These are phyloP conservation scores for Dufourea novaeangliae DNA, from an alignment of 1,140 invertebrate species.

Conservation along the genomic window DNA sequence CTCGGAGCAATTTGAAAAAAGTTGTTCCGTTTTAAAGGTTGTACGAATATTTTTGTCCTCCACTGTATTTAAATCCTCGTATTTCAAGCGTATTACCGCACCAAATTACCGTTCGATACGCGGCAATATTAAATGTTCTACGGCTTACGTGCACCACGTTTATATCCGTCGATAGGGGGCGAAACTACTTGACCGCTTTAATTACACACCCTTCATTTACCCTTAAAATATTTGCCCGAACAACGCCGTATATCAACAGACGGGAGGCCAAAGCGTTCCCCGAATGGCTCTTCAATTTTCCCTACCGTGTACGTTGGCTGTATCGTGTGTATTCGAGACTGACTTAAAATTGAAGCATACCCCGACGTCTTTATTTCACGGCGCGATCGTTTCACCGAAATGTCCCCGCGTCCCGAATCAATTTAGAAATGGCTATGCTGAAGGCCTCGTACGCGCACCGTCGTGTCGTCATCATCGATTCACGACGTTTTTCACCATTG, in stretches of 20 bases:
- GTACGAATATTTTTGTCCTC: too few species aligned
- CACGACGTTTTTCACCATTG: slow-evolving; percentile 14
- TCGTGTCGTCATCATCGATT: slow-evolving; percentile 9
- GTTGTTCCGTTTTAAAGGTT: too few species aligned
- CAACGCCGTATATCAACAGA: neutral
- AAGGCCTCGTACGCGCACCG: neutral
- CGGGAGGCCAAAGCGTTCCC: neutral
- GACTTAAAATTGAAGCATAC: neutral
- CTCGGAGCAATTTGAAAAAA: too few species aligned
- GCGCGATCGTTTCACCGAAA: neutral
- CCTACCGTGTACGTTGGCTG: neutral
- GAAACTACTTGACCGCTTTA: slow-evolving; percentile 1
- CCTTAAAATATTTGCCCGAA: slow-evolving; percentile 4
- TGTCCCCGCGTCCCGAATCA: neutral
- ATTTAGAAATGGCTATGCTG: too few species aligned
- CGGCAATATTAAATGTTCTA: neutral
- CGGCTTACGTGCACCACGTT: neutral
- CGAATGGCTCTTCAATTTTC: neutral
- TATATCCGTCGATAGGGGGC: neutral
- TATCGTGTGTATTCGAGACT: neutral
- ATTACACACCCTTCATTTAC: slow-evolving; percentile 7
- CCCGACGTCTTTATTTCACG: neutral
- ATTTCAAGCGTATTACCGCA: neutral
- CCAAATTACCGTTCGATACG: neutral
- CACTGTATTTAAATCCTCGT: neutral